Conservation (phyloP, 2,113 vertebrate genomes). For the Ceyx cyanopectus region DNA sequence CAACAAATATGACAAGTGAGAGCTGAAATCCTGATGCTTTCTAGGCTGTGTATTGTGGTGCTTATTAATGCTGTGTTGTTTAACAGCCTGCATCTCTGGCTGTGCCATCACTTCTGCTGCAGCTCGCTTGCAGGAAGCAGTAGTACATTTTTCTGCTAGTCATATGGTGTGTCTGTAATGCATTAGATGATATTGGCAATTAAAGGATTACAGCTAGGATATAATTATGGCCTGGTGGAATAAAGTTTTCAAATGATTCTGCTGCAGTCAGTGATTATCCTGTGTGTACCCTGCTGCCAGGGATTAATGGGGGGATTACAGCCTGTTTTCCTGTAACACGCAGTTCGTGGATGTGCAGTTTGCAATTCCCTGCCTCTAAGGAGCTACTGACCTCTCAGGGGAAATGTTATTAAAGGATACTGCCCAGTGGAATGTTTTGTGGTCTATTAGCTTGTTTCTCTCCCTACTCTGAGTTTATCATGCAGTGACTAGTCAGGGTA, state of each 20-base stretch:
- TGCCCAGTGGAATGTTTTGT: background rate
- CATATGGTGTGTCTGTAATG: constrained; percentile 13
- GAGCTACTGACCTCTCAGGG: background rate
- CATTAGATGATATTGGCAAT: constrained; percentile 66
- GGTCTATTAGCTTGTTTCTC: background rate
- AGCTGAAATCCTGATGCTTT: background rate
- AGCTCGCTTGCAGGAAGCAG: background rate
- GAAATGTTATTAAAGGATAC: background rate
- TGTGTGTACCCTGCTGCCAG: constrained; percentile 22
- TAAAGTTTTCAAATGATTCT: constrained; percentile 64
- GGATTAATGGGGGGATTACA: constrained; percentile 65
- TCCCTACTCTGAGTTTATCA: background rate
- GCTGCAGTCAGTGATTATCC: constrained; percentile 48
- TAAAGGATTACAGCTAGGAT: constrained; percentile 69
- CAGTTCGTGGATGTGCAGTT: background rate
- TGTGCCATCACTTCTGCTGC: background rate
- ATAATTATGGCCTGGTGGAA: constrained; percentile 62
- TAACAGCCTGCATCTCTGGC: background rate
- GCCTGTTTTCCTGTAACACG: background rate
- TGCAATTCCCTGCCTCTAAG: background rate
- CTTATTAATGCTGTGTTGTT: background rate
- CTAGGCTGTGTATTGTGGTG: background rate
- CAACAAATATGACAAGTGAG: background rate
- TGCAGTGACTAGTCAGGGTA: background rate
- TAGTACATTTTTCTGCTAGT: background rate